Conservation (phyloP, 2,113 vertebrate genomes). For the Dolichotis patagonum region DNA sequence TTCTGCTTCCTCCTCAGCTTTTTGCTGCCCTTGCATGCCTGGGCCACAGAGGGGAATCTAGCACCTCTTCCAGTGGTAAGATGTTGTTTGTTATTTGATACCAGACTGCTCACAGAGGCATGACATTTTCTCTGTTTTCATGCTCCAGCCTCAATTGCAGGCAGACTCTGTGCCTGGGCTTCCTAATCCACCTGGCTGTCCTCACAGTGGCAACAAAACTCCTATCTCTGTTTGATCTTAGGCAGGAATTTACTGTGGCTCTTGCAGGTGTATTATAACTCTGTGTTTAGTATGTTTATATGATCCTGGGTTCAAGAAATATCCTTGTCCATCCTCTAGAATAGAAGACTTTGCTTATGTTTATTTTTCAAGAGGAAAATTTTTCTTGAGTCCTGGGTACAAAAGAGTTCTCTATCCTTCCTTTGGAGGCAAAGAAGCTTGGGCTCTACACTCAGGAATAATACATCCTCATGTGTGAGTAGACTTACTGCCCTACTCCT, state of each 20-base stretch:
- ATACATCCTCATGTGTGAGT: neutral
- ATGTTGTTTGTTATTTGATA: conserved; percentile 36
- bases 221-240: neutral
- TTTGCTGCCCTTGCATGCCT: conserved; percentile 37
- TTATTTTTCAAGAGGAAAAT: neutral
- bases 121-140: neutral
- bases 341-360: neutral
- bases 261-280: neutral
- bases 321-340: neutral
- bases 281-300: neutral
- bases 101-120: neutral
- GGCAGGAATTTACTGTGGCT: neutral
- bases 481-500: neutral
- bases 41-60: conserved; percentile 38
- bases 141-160: neutral
- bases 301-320: neutral
- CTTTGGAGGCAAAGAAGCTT: neutral
- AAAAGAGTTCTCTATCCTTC: neutral
- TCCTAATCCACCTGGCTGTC: neutral
- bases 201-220: conserved; percentile 29
- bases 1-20: neutral
- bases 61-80: neutral
- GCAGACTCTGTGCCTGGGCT: neutral
- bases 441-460: neutral
- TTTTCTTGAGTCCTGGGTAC: conserved; percentile 31